Conservation (phyloP, 1,140 invertebrate species). For the Psilanteris sp. region DNA sequence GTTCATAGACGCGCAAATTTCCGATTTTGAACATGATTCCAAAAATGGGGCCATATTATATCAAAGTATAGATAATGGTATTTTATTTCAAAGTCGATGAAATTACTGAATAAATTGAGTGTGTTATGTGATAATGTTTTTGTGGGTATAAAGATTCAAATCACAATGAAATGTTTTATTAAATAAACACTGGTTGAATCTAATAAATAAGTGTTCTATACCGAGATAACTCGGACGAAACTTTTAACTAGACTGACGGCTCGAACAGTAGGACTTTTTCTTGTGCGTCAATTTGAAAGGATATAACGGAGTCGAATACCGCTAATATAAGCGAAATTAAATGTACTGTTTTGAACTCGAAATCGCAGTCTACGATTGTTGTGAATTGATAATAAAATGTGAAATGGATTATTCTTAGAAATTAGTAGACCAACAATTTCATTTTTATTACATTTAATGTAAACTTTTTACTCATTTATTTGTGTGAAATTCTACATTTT, state of each 20-base stretch:
- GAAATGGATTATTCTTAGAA: slow-evolving; percentile 11
- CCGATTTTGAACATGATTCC: slow-evolving; percentile 62
- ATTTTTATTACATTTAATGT: slow-evolving; percentile 11
- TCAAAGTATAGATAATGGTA: not conserved
- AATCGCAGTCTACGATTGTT: slow-evolving; percentile 9
- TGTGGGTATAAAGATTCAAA: no score
- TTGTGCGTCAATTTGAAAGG: slow-evolving; percentile 31
- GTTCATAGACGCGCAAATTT: slow-evolving; percentile 62
- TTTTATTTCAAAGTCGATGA: no score
- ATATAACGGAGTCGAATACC: slow-evolving; percentile 7
- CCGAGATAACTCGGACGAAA: no score
- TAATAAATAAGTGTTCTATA: no score
- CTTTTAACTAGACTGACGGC: slow-evolving; percentile 33
- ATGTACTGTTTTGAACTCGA: slow-evolving; percentile 12
- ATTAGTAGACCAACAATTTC: slow-evolving; percentile 5
- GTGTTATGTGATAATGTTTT: no score
- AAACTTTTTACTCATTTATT: no score
- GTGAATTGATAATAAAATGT: slow-evolving; percentile 9
- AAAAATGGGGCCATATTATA: slow-evolving; percentile 57
- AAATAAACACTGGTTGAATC: no score
- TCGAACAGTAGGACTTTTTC: slow-evolving; percentile 36
- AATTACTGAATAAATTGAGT: no score
- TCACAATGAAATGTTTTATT: no score
- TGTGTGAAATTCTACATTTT: no score
- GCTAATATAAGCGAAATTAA: slow-evolving; percentile 41